phyloP scores from a whole-genome alignment of 2,888 invertebrate genomes.

The Amiota communis region DNA sequence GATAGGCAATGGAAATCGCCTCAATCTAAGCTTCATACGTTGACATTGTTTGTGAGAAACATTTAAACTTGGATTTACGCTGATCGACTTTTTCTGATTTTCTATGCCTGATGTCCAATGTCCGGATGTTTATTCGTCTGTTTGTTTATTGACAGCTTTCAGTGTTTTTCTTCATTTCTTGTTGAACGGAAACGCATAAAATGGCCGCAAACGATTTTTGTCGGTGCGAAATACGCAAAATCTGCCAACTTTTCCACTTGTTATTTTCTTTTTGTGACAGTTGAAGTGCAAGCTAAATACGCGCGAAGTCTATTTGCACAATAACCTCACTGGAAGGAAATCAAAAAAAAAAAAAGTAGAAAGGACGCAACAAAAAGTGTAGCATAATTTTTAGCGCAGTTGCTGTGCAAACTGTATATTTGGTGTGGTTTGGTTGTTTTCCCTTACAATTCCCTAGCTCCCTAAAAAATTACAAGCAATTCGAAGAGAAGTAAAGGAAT shows the following conservation, averaged over 20 bases:
- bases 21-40: not conserved
- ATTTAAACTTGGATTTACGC: slow-evolving; percentile 24
- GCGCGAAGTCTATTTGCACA: slow-evolving; percentile 43
- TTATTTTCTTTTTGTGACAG: slow-evolving; percentile 3
- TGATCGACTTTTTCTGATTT: slow-evolving; percentile 6
- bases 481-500: not conserved
- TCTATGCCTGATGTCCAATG: not conserved
- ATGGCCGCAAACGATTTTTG: slow-evolving; percentile 24
- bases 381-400: slow-evolving; percentile 41
- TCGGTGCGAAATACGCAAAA: slow-evolving; percentile 5
- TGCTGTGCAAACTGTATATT: not conserved
- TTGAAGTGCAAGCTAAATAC: slow-evolving; percentile 57
- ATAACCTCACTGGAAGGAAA: not conserved
- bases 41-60: not conserved
- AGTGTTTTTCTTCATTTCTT: not conserved
- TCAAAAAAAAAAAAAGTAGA: slow-evolving; percentile 30
- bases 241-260: slow-evolving; percentile 11
- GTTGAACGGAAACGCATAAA: slow-evolving; percentile 2
- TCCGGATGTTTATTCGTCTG: not conserved
- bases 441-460: not conserved
- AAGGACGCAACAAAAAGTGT: not conserved
- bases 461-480: slow-evolving; percentile 9
- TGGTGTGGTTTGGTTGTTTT: too few species aligned
- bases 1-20: not conserved
- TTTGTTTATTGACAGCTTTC: slow-evolving; percentile 20